Evolutionary conservation across 2,888 invertebrate genomes (phyloP), one percentile per base, ranked within the genome.

Genomic region (Leptarthrus brevirostris): DNA sequence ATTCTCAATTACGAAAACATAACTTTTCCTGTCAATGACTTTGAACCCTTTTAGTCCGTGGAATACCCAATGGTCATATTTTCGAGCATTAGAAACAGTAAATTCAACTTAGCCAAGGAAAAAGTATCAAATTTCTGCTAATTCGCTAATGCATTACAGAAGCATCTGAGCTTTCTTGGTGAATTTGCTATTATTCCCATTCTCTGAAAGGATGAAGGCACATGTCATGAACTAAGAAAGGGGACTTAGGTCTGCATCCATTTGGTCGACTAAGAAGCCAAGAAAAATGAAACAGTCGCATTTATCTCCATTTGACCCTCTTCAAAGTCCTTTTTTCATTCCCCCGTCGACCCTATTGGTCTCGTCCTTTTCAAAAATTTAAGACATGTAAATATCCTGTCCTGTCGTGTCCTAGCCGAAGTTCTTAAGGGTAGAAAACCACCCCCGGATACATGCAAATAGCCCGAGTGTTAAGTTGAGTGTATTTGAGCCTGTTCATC

Each of bases 251-350:
- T 36, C 44, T 24, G 40, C 69, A 26, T 52, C 69, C 54, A 14
- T 16, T 44, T 71, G 24, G 40, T 44, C 54, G 56, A 40, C 40
- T 54, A 72, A 72, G 56, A 24, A 56, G 54, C 44, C 71, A 71
- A 72, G 61, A 72, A 61, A 72, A 72, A 72, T 72, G 72, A 72
- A 72, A 72, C 47, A 72, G 72, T 72, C 77, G 80, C 78, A 85
- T 84, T 85, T 84, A 85, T 84, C 84, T 84, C 83, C 83, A 84
- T 84, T 84, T 84, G 84, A 84, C 84, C 85, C 84, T 84, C 83
- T 85, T 84, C 84, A 84, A 84, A 83, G 82, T 83, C 81, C 83
- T 83, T 73, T 74, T 58, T 70, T 49, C 56, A 44, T 70, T 36
- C 78, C 81, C 80, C 81, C 24, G 56, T 26, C 54, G 72, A 72